Conservation (phyloP, 2,888 invertebrate species). For the Sinohyriopsis cumingii region DNA sequence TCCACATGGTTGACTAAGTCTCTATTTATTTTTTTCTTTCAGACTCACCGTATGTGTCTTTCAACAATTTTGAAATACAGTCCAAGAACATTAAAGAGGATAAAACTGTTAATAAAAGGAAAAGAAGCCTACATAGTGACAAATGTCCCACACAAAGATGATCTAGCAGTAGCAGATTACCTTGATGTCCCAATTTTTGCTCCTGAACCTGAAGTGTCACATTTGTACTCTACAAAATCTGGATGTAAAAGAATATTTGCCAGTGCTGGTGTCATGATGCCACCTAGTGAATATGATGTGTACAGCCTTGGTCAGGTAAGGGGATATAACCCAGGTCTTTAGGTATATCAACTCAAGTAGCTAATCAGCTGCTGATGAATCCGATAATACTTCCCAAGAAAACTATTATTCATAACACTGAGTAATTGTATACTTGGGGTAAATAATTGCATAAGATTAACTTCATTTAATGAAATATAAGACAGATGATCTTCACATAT, state of each 20-base stretch:
- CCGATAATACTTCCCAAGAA: no score
- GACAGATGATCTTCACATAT: no score
- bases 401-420: no score
- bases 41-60: conserved; percentile 71
- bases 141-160: conserved; percentile 69
- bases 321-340: neutral
- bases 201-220: conserved; percentile 69
- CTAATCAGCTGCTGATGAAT: no score
- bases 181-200: conserved; percentile 68
- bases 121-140: conserved; percentile 70
- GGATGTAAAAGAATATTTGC: conserved; percentile 71
- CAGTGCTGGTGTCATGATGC: conserved; percentile 65
- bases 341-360: no score
- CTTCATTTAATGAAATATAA: no score
- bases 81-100: conserved; percentile 65
- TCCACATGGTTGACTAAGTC: neutral
- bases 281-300: conserved; percentile 70
- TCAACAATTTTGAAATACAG: conserved; percentile 71
- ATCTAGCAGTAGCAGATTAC: conserved; percentile 67
- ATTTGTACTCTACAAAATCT: conserved; percentile 71
- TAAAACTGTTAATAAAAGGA: conserved; percentile 68
- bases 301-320: conserved; percentile 70
- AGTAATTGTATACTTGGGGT: no score
- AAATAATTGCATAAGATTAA: no score
- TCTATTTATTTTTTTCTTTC: conserved; percentile 18